These are phyloP conservation scores for Astyanax mexicanus DNA, from an alignment of 2,797 vertebrate species.

Conservation along the genomic window DNA sequence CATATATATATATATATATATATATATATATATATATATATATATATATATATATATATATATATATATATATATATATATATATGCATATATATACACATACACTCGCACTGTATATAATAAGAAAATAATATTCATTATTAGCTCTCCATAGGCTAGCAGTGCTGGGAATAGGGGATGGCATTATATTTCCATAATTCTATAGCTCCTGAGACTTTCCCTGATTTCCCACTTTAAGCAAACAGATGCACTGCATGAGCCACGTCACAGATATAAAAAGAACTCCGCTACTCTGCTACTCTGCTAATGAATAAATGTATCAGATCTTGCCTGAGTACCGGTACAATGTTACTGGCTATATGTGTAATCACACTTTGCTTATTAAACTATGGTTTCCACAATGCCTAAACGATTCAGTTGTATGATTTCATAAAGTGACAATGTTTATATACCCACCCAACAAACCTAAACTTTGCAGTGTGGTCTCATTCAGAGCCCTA, in stretches of 20 bases:
- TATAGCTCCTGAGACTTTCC: constrained; percentile 9
- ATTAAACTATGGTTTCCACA: neutral
- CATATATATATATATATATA: too few relatives aligned
- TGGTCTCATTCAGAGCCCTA: constrained; percentile 25
- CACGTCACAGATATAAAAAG: constrained; percentile 20
- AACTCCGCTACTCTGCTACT: neutral
- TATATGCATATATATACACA: neutral
- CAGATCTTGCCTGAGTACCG: neutral
- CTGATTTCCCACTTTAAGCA: constrained; percentile 11
- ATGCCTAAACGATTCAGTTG: neutral
- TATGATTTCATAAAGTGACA: constrained; percentile 11
- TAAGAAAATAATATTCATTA: neutral
- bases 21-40: too few relatives aligned
- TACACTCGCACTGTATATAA: neutral
- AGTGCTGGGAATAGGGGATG: neutral
- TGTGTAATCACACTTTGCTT: neutral
- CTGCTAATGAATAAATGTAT: constrained; percentile 30
- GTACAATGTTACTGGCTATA: neutral
- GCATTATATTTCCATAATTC: constrained; percentile 22
- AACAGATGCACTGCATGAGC: neutral
- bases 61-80: too few relatives aligned
- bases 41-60: neutral
- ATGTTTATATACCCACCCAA: neutral
- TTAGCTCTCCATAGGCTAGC: constrained; percentile 8
- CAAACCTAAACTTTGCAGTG: neutral